Base-by-base conservation (phyloP, 2,888 invertebrate genomes). In the Mimumesa dahlbomi region DNA sequence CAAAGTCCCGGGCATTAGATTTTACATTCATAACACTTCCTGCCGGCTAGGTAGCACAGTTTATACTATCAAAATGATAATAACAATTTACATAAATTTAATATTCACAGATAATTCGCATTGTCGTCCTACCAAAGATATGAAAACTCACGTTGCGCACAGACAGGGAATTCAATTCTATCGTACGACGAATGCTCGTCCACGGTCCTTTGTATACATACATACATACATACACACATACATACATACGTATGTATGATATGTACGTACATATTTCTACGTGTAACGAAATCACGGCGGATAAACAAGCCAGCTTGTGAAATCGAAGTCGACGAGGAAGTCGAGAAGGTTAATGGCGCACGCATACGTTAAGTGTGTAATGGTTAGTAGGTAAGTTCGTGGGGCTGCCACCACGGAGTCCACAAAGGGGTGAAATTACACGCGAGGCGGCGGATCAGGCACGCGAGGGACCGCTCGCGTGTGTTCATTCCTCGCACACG, bases 281-380 rank as follows among this genome's bases (percentile, higher is more conserved):
- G 49, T 11, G 64, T 49, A 62, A 52, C 34, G 65, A 71, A 54
- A 61, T 52, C 57, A 38, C 49, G 31, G 18, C 18, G 31, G 42
- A 25, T 57, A 53, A 71, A 72, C 70, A 69, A 68, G 66, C 49
- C 66, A 49, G 16, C 29, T 58, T 50, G 56, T 62, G 70, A 71
- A 78, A 75, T 78, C 78, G 71, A 77, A 77, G 72, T 68, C 63
- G 78, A 48, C 62, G 67, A 53, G 65, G 66, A 75, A 61, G 72
- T 68, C 66, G 52, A 57, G 64, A 71, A 75, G 74, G 79, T 75
- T 80, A 79, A 82, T 82, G 81, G 79, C 68, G 80, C 79, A 82
- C 80, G 75, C 82, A 78, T 82, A 82, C 81, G 81, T 77, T 81
- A 83, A 82, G 78, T 73, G 79, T 80, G 82, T 82, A 82, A 85